phyloP scores from a whole-genome alignment of 2,888 invertebrate species.

The Caenorhabditis doughertyi region DNA sequence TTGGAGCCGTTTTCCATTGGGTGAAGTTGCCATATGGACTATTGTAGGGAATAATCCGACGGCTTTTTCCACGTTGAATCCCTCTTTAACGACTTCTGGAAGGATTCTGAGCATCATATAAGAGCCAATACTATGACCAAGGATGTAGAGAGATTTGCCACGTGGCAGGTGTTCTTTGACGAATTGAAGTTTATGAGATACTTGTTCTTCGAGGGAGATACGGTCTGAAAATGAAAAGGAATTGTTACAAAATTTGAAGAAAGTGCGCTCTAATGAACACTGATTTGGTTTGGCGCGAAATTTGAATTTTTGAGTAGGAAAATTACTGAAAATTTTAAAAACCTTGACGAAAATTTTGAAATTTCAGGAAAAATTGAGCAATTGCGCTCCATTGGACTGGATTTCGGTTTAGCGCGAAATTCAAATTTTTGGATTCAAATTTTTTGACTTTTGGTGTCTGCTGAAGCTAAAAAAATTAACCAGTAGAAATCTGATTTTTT shows the following conservation, averaged over 20 bases:
- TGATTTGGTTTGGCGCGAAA: no score
- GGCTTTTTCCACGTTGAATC: constrained; percentile 69
- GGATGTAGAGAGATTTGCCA: constrained; percentile 68
- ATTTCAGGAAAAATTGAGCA: no score
- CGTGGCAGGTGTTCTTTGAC: constrained; percentile 72
- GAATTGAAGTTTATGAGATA: constrained; percentile 76
- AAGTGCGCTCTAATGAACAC: neutral
- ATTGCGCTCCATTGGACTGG: neutral
- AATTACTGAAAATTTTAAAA: no score
- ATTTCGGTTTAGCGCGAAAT: neutral
- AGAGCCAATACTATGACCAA: constrained; percentile 80
- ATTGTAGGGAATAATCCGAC: constrained; percentile 79
- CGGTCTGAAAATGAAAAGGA: constrained; percentile 71
- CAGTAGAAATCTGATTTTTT: neutral
- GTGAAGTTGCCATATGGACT: constrained; percentile 77
- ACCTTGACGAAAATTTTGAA: no score
- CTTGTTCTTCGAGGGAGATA: constrained; percentile 75
- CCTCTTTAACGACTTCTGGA: constrained; percentile 67
- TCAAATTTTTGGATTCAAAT: neutral
- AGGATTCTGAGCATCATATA: constrained; percentile 76
- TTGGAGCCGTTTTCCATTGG: constrained; percentile 75
- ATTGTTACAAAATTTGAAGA: constrained; percentile 4
- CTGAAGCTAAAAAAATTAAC: no score
- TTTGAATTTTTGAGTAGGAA: no score
- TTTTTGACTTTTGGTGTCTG: neutral